Base-by-base conservation (phyloP, 2,113 vertebrate species). In the Cynoglossus semilaevis region DNA sequence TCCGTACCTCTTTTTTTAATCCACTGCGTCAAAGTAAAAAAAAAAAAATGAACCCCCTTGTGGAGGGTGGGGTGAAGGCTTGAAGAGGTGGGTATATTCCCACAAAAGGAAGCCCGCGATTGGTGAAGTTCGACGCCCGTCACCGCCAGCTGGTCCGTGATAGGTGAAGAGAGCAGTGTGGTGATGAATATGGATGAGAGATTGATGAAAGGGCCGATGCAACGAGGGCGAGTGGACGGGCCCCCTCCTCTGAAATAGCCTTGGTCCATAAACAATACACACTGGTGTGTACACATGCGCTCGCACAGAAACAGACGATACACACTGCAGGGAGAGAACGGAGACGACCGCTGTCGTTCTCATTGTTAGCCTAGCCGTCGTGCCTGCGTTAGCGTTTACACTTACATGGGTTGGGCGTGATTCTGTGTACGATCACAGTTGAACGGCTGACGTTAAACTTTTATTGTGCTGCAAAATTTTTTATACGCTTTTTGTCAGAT, bases 141-240 rank as follows among this genome's bases (percentile, higher is more conserved):
- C 70, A 65, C 46, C 38, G 72, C 70, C 42, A 62, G 60, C 67
- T 17, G 74, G 48, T 51, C 18, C 35, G 73, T 76, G 79, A 89
- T 88, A 82, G 87, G 90, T 67, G 63, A 70, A 77, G 49, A 58
- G 83, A 70, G 71, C 36, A 19, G 66, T 63, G 60, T 12, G 63
- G 47, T 9, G 64, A 84, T 89, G 83, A 92, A 91, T 91, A 90
- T 88, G 80, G 76, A 92, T 90, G 85, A 88, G 77, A 74, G 67
- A 69, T 66, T n/a, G 70, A 82, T 87, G 77, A 87, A 90, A 88
- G 79, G 82, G 85, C 63, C 65, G 75, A 77, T 70, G 74, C 59
- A 55, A 76, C 34, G 56, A 79, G 74, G 76, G 64, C 49, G 58
- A 55, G 49, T 65, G 65, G 60, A 72, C 72, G 50, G 14, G 11